Evolutionary conservation across 2,888 invertebrate genomes (phyloP).

Genomic region (Nebria salina): DNA sequence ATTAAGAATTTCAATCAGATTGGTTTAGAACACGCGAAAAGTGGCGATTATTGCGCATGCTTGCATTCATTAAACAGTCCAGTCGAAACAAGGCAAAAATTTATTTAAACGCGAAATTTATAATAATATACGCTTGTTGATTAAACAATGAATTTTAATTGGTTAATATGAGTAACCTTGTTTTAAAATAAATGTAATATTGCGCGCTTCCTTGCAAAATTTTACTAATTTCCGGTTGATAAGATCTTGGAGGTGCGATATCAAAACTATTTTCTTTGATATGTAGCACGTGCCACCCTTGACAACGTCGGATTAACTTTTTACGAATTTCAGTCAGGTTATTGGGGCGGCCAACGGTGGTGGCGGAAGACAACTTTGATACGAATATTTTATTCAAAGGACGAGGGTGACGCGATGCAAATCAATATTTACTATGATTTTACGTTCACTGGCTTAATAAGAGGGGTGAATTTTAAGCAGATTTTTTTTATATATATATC

Average conservation of each 20-base stretch:
- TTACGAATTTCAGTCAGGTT: constrained; percentile 19
- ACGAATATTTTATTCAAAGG: background rate
- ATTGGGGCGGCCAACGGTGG: constrained; percentile 12
- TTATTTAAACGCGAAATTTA: too few relatives aligned
- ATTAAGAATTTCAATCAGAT: constrained; percentile 44
- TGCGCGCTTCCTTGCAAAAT: background rate
- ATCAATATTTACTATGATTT: constrained; percentile 45
- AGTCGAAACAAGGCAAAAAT: too few relatives aligned
- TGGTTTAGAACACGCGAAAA: background rate
- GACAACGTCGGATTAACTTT: constrained; percentile 23
- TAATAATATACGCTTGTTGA: too few relatives aligned
- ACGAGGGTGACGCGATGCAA: constrained; percentile 21
- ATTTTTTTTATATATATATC: constrained; percentile 50
- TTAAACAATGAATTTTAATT: too few relatives aligned
- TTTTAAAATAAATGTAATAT: background rate
- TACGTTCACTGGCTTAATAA: constrained; percentile 26
- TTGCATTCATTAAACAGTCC: too few relatives aligned
- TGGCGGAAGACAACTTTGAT: constrained; percentile 34
- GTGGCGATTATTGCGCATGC: constrained; percentile 24
- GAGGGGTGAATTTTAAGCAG: constrained; percentile 54
- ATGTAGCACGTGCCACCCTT: constrained; percentile 18
- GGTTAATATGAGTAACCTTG: background rate
- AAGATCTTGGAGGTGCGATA: background rate
- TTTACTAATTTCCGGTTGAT: constrained; percentile 1
- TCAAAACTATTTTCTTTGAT: constrained; percentile 7